phyloP scores from a whole-genome alignment of 2,797 vertebrate species.

The Manis javanica region DNA sequence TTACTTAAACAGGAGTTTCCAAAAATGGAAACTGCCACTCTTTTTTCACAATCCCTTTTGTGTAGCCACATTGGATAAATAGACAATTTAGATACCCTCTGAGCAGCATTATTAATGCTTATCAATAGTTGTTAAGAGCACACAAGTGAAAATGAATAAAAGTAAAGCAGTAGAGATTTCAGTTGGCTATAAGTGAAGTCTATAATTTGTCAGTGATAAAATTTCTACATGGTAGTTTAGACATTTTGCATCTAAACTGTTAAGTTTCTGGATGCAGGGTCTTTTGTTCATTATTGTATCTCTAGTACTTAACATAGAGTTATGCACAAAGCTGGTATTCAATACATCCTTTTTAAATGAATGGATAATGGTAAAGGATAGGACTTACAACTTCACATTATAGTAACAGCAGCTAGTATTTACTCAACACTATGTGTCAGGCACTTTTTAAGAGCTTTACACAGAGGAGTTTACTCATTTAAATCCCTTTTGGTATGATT shows the following conservation, averaged over 20 bases:
- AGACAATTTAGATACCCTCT: constrained; percentile 22
- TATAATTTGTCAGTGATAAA: constrained; percentile 20
- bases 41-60: constrained; percentile 32
- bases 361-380: neutral
- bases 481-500: neutral
- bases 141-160: constrained; percentile 11
- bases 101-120: constrained; percentile 26
- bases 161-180: constrained; percentile 9
- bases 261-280: neutral
- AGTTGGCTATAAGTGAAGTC: neutral
- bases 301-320: neutral
- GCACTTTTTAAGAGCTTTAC: constrained; percentile 18
- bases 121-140: constrained; percentile 15
- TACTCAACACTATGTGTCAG: neutral
- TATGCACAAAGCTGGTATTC: neutral
- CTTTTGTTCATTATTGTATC: neutral
- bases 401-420: neutral
- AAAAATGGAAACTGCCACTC: constrained; percentile 31
- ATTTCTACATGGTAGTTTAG: neutral
- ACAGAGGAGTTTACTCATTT: neutral
- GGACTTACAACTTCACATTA: neutral
- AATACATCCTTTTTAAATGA: constrained; percentile 40
- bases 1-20: constrained; percentile 1
- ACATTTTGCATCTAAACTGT: constrained; percentile 26
- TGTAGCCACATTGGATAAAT: neutral